Base-by-base conservation (phyloP, 2,113 vertebrate genomes). In the Nanorana parkeri region DNA sequence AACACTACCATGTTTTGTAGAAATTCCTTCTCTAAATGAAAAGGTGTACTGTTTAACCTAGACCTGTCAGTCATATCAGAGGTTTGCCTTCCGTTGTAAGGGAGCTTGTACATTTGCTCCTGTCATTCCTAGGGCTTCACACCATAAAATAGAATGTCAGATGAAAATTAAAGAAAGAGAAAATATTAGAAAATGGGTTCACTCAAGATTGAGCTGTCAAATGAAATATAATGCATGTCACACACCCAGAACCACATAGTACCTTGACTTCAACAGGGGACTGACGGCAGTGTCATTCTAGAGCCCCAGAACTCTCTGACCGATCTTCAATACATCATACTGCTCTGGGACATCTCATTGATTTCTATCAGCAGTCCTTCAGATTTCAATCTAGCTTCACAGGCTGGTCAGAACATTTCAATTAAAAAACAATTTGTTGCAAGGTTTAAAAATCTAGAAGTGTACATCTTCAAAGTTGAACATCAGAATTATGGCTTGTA, bases 161-260 rank as follows among this genome's bases (percentile, higher is more conserved):
- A 17, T 73, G 51, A 73, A 56, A 73, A 73, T 73, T 56, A 56
- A 26, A 24, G 54, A 73, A 56, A 56, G 55, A 73, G 69, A 73
- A 73, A 56, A 73, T 73, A 73, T 56, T 73, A 73, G 69, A 73
- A 73, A 73, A 73, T 73, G 69, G 51, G 56, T 73, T 73, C 69
- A 73, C 69, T 73, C 51, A 73, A 55, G 52, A 56, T 73, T 73
- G 69, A 73, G 52, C 69, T 73, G 69, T 73, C 69, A 73, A 55
- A 26, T 56, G 55, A 32, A 73, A 73, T 73, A 29, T 28, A 56
- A 73, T 56, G 69, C 17, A 73, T 73, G 69, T 73, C 69, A 56
- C 69, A 73, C 69, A 73, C 69, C 26, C 69, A 73, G 69, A 73
- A 73, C 69, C 68, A 71, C 23, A 71, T 54, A 71, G 54, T 71